Percentiles rank a stretch among this genome's conserved stretches.
Evolutionary conservation across 2,888 invertebrate genomes (phyloP).

Genomic region (Panorpa germanica): DNA sequence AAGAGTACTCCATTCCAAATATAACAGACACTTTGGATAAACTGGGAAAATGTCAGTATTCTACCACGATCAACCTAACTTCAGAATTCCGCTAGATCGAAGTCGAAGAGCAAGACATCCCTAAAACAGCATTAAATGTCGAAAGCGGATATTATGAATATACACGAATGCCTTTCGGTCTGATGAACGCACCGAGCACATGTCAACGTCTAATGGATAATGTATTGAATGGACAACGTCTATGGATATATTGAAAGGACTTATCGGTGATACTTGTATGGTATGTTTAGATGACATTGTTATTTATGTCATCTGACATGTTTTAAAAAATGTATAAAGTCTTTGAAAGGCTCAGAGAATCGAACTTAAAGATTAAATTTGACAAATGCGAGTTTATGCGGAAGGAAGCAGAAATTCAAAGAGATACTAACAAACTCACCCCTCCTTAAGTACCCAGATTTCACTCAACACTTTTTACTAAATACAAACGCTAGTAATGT

Average conservation of each 20-base stretch:
- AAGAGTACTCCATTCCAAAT: constrained; percentile 12
- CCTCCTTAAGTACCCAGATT: constrained; percentile 11
- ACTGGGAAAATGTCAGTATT: constrained; percentile 13
- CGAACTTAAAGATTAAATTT: constrained; percentile 11
- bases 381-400: constrained; percentile 10
- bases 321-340: constrained; percentile 11
- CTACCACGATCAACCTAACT: constrained; percentile 14
- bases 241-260: no score
- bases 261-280: constrained; percentile 14
- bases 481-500: constrained; percentile 11
- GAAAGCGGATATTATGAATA: constrained; percentile 17
- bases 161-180: constrained; percentile 17
- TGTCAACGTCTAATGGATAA: constrained; percentile 19
- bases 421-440: no score
- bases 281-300: constrained; percentile 17
- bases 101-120: constrained; percentile 12
- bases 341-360: constrained; percentile 4
- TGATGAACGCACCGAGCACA: constrained; percentile 16
- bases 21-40: constrained; percentile 14
- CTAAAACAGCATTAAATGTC: constrained; percentile 17
- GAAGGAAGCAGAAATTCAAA: constrained; percentile 11
- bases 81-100: constrained; percentile 16
- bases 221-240: no score
- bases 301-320: constrained; percentile 8
- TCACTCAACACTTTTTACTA: constrained; percentile 10